These are phyloP conservation scores for Sparidentex hasta DNA, from an alignment of 2,797 vertebrate genomes.

Conservation along the genomic window DNA sequence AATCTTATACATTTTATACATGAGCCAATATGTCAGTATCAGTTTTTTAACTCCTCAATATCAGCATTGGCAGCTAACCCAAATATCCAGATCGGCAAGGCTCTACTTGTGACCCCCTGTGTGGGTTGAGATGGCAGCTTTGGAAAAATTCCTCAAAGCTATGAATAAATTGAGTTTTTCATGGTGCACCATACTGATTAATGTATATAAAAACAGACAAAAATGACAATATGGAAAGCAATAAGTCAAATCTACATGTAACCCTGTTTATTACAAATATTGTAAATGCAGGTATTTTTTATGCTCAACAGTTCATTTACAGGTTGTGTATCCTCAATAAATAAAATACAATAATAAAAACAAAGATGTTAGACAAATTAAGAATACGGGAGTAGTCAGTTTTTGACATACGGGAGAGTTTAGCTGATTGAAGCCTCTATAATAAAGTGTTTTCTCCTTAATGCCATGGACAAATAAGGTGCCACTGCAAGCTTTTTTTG, in stretches of 20 bases:
- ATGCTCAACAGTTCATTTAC: constrained; percentile 26
- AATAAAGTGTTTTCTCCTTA: not conserved
- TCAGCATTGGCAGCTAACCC: too few species aligned
- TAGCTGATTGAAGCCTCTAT: not conserved
- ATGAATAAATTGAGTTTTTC: not conserved
- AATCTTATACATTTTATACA: too few species aligned
- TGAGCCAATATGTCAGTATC: too few species aligned
- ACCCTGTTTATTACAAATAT: constrained; percentile 71
- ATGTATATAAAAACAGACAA: not conserved
- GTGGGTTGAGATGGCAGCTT: not conserved
- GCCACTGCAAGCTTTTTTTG: not conserved
- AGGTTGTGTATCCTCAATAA: constrained; percentile 26
- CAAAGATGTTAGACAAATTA: not conserved
- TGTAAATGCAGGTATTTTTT: constrained; percentile 53
- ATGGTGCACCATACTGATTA: not conserved
- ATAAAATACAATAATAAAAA: constrained; percentile 16
- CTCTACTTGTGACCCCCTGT: not conserved
- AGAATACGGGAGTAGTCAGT: not conserved
- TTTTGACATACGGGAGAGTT: not conserved
- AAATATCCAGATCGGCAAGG: too few species aligned
- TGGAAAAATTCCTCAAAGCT: not conserved
- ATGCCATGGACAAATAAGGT: not conserved
- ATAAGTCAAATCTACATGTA: constrained; percentile 17
- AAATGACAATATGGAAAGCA: not conserved
- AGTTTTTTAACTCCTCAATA: too few species aligned